Base-by-base conservation (phyloP, 2,797 vertebrate species). In the Naso thynnoides region DNA sequence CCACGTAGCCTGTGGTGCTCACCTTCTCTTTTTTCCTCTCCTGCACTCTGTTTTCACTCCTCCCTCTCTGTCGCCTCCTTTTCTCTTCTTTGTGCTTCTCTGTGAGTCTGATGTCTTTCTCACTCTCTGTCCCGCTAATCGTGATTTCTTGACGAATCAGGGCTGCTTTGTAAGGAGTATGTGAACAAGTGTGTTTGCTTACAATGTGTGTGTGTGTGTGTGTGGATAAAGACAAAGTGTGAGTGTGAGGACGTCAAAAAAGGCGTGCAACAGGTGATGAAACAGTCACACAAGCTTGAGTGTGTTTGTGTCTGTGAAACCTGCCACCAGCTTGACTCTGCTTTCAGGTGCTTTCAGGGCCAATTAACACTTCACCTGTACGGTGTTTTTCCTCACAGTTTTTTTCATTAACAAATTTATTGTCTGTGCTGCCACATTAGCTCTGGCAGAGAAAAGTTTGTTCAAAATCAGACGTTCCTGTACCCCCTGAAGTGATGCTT, bases 111-210 rank as follows among this genome's bases (percentile, higher is more conserved):
- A 54, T 62, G 39, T 56, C 33, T 38, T 16, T 24, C 65, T 73
- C 45, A 0, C 57, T 53, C 58, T 60, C 59, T 42, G 53, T 71
- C 57, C 63, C 54, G 58, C 78, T 89, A 85, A 90, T 89, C 76
- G 23, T 16, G 15, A 86, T 86, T 83, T 76, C 62, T 73, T 76
- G 78, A 80, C 87, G 84, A 84, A 88, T 84, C 61, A n/a, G 58
- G 59, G 60, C 38, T 45, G 54, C 39, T 68, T 27, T 48, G 21
- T 31, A 42, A 24, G 48, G 3, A 50, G 13, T 47, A 26, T 48
- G 10, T 39, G 10, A 13, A 10, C 15, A 15, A 29, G 8, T n/a
- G 14, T 81, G 21, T 68, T 36, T 39, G 56, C 16, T 8, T 53
- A 52, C 47, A 19, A 14, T 41, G 27, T 15, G 26, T 24, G 29